These are phyloP conservation scores for Actenoides hombroni DNA, from an alignment of 2,113 vertebrate genomes.

Conservation along the genomic window DNA sequence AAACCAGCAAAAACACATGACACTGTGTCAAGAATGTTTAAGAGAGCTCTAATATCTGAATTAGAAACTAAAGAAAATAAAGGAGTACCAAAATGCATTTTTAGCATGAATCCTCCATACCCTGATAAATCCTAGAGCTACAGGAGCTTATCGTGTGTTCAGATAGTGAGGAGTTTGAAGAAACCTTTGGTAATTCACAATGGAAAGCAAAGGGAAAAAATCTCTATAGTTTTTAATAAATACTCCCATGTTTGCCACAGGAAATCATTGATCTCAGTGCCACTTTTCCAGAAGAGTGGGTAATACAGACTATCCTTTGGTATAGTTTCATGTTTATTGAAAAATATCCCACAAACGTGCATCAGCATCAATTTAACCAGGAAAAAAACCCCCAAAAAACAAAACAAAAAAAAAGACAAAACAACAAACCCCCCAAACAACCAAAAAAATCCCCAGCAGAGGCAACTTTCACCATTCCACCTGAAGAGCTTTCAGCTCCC, in stretches of 20 bases:
- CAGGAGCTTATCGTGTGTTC: background rate
- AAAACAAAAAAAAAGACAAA: too few relatives aligned
- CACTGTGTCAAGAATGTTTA: background rate
- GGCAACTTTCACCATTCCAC: background rate
- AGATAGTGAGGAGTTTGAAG: background rate
- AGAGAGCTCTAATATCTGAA: background rate
- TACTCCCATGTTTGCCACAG: background rate
- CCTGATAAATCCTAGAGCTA: background rate
- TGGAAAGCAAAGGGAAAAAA: background rate
- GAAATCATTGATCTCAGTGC: background rate
- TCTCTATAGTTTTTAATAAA: background rate
- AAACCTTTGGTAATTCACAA: background rate
- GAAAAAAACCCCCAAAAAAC: too few relatives aligned
- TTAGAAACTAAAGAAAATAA: background rate
- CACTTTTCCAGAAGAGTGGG: background rate
- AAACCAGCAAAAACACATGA: background rate
- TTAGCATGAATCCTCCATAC: background rate
- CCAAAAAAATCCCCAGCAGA: background rate
- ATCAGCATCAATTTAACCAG: background rate
- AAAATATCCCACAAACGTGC: background rate
- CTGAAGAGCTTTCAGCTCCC: background rate
- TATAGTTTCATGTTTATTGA: background rate
- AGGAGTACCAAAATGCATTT: background rate
- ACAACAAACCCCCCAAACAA: background rate
- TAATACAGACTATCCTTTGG: background rate